Percentiles rank a stretch among this genome's conserved stretches.
Conservation (phyloP, 1,140 invertebrate species). For the Cyrtorhinus lividipennis region DNA sequence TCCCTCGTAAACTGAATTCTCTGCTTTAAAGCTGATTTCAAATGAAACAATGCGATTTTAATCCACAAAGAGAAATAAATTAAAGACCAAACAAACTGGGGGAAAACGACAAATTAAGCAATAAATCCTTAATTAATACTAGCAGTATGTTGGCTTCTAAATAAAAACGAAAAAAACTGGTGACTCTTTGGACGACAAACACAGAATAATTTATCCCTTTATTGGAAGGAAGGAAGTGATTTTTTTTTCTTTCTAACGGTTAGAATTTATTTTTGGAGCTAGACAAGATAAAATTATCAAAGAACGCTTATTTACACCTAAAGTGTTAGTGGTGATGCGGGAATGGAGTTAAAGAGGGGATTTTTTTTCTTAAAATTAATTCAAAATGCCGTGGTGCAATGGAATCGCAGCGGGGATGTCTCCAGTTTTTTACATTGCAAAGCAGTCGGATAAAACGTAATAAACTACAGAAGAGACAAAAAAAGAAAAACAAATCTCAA, state of each 20-base stretch:
- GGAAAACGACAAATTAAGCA: not conserved
- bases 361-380: not conserved
- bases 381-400: not conserved
- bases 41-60: too few species aligned
- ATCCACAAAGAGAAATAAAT: not conserved
- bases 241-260: not conserved
- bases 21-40: too few species aligned
- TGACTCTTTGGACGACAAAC: not conserved
- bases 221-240: too few species aligned
- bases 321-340: not conserved
- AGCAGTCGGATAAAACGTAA: not conserved
- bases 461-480: not conserved
- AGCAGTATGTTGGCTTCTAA: not conserved
- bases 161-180: not conserved
- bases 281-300: not conserved
- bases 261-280: not conserved
- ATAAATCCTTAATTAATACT: not conserved
- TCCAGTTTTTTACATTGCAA: not conserved
- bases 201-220: not conserved
- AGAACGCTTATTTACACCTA: not conserved
- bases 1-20: too few species aligned
- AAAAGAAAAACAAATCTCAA: not conserved
- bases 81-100: not conserved
- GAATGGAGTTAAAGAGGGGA: not conserved
- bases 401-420: not conserved